Base-by-base conservation (phyloP, 1,140 invertebrate species). In the Drosophila hydei region DNA sequence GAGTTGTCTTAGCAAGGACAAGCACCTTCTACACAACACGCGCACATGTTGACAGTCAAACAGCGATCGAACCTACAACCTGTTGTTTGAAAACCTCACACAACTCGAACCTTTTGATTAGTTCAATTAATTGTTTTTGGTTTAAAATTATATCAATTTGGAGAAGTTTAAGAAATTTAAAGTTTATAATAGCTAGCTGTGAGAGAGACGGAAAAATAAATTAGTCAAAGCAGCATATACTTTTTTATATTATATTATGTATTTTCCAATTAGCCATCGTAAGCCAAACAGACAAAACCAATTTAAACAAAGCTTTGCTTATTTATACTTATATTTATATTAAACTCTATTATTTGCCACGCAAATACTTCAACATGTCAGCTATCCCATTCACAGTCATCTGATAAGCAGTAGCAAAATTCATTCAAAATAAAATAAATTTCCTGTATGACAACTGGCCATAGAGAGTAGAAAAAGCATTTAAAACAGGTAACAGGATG, bases 51-150 rank as follows among this genome's bases (percentile, higher is more conserved):
- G 51, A 8, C 2, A 6, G 21, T 38, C 51, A 14, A 19, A 47
- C 25, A 4, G 1, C 12, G 5, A 33, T 56, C 51, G 30, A 64
- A 8, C 51, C n/a, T 14, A 12, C 56, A 59, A 45, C 40, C 40
- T 47, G 56, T 59, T 59, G 56, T 19, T 3, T 7, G 6, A 12
- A 11, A 64, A 25, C 18, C 5, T 2, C 19, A 12, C 36, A 14
- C 61, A 36, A 56, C 51, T 50, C 23, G n/a, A 21, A 59, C 23
- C 5, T 11, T 11, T 21, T 6, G 9, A 42, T 16, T 42, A 3
- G 9, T 11, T 25, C 25, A 11, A n/a, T 7, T 14, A 14, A 40
- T 40, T 55, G 33, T 18, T 11, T 33, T 33, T 3, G 11, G 30
- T 9, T 33, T 11, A 33, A 33, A 33, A 33, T 11, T 33, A 11